phyloP scores from a whole-genome alignment of 2,113 vertebrate genomes.

The Rhabdomys dilectus region DNA sequence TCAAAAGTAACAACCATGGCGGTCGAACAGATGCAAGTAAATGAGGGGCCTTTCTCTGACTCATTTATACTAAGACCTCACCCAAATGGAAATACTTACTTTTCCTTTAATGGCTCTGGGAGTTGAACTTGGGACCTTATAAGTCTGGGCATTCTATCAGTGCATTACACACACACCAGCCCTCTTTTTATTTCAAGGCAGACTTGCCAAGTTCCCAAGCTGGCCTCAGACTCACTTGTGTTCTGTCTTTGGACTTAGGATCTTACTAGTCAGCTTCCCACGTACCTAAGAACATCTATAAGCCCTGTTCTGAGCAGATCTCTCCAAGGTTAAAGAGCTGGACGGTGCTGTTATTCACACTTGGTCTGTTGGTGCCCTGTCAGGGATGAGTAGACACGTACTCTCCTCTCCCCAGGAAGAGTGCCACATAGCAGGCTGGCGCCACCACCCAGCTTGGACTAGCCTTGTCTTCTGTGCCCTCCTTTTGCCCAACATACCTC shows the following conservation, averaged over 20 bases:
- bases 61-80: neutral
- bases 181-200: neutral
- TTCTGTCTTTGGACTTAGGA: neutral
- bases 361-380: neutral
- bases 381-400: neutral
- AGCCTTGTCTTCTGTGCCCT: neutral
- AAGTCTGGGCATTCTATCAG: neutral
- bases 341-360: neutral
- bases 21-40: neutral
- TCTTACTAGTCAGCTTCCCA: neutral
- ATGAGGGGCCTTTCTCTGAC: too few relatives aligned
- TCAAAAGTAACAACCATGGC: neutral
- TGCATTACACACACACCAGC: too few relatives aligned
- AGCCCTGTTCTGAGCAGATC: neutral
- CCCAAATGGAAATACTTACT: neutral
- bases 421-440: neutral
- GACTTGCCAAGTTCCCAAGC: neutral
- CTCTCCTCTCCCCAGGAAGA: neutral
- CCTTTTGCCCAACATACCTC: fast-evolving
- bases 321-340: neutral
- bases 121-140: neutral
- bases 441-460: neutral
- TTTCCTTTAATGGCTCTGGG: neutral
- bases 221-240: neutral
- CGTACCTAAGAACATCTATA: neutral